phyloP scores from a whole-genome alignment of 2,888 invertebrate genomes.

The Melolontha melolontha region DNA sequence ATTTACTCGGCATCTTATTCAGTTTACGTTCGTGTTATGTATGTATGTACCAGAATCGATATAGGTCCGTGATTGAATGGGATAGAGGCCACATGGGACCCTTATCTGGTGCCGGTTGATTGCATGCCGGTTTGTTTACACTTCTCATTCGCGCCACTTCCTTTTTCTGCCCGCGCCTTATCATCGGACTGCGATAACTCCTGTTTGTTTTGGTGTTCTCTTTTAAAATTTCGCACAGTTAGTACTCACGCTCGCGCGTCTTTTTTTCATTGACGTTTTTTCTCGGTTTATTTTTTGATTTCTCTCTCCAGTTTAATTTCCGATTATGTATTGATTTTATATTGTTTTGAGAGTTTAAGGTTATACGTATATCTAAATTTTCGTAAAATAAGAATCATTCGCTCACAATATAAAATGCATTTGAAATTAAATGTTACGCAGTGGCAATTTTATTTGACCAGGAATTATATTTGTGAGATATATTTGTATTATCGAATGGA shows the following conservation, averaged over 20 bases:
- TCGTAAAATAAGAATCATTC: no score
- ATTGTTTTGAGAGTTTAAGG: no score
- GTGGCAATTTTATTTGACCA: no score
- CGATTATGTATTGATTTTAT: no score
- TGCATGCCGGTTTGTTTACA: slow-evolving; percentile 58
- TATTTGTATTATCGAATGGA: no score
- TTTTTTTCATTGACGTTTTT: background rate
- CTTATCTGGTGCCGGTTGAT: slow-evolving; percentile 50
- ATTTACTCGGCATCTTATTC: slow-evolving; percentile 6
- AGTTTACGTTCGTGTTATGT: slow-evolving; percentile 1
- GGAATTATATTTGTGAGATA: no score
- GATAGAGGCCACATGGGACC: slow-evolving; percentile 59
- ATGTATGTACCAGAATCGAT: slow-evolving; percentile 53
- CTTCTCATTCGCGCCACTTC: slow-evolving; percentile 50
- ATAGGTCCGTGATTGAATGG: slow-evolving; percentile 58
- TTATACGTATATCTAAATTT: no score
- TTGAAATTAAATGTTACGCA: no score
- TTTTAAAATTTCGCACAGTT: slow-evolving; percentile 24
- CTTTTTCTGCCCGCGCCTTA: slow-evolving; percentile 44
- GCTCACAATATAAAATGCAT: no score
- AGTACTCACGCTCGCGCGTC: background rate
- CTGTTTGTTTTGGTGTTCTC: slow-evolving; percentile 42
- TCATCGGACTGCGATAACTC: slow-evolving; percentile 31
- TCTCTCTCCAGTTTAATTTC: no score
- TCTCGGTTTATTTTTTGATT: background rate